Evolutionary conservation across 2,888 invertebrate genomes (phyloP).

Genomic region (Nephrocerus scutellatus): DNA sequence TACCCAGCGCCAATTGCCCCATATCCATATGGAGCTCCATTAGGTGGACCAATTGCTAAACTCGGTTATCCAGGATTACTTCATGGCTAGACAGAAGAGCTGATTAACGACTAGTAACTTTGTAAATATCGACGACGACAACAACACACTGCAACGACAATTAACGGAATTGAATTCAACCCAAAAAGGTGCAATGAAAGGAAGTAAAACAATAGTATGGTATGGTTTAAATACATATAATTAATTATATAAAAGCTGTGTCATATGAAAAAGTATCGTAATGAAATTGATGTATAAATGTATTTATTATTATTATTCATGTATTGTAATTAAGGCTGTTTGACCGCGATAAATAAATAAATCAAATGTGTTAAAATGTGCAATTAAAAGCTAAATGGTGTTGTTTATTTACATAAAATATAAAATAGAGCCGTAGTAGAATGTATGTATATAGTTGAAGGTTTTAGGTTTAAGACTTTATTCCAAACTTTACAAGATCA

Average conservation of each 20-base stretch:
- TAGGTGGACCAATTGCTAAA: constrained; percentile 7
- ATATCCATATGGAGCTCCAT: constrained; percentile 14
- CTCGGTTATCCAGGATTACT: constrained; percentile 20
- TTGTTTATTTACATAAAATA: constrained; percentile 6
- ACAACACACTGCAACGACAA: too few relatives aligned
- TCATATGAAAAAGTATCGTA: constrained; percentile 22
- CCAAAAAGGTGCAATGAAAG: too few relatives aligned
- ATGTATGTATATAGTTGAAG: constrained; percentile 8
- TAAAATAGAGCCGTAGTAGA: constrained; percentile 6
- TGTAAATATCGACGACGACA: too few relatives aligned
- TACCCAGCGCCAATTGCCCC: too few relatives aligned
- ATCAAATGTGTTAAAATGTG: constrained; percentile 31
- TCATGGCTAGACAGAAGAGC: constrained; percentile 21
- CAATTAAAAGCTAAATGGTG: constrained; percentile 23
- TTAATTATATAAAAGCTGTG: constrained; percentile 21
- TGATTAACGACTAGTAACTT: too few relatives aligned
- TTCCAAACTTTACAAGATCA: too few relatives aligned
- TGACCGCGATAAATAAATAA: constrained; percentile 46
- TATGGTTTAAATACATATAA: too few relatives aligned
- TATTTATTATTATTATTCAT: constrained; percentile 24
- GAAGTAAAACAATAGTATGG: too few relatives aligned
- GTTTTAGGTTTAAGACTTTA: too few relatives aligned
- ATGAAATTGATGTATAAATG: constrained; percentile 24
- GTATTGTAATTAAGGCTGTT: constrained; percentile 43
- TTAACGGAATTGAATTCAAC: too few relatives aligned